phyloP scores from a whole-genome alignment of 2,888 invertebrate species.

The Catocala nupta region DNA sequence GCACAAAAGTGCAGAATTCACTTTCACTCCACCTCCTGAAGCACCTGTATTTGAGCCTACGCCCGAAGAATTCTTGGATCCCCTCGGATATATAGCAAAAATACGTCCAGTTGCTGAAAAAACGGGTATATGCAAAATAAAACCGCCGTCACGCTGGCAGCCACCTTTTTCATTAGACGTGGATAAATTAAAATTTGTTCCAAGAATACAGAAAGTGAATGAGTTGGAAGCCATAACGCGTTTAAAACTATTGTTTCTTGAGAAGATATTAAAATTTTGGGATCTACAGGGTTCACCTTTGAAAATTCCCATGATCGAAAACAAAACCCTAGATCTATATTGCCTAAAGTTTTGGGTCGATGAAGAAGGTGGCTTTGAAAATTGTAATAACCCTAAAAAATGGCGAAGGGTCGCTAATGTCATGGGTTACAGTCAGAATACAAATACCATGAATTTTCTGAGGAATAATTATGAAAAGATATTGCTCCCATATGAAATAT shows the following conservation, averaged over 20 bases:
- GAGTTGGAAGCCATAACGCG: constrained; percentile 90
- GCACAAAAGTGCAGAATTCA: constrained; percentile 84
- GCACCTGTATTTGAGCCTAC: constrained; percentile 92
- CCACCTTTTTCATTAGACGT: constrained; percentile 93
- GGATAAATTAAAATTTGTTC: constrained; percentile 87
- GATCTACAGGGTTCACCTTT: constrained; percentile 89
- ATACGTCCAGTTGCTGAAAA: constrained; percentile 91
- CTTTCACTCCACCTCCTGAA: constrained; percentile 87
- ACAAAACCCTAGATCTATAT: constrained; percentile 90
- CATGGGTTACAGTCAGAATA: constrained; percentile 88
- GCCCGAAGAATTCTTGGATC: constrained; percentile 91
- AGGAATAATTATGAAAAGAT: constrained; percentile 90
- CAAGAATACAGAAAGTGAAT: constrained; percentile 85
- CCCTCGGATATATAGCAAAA: constrained; percentile 91
- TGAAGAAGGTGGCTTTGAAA: constrained; percentile 88
- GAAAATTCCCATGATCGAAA: constrained; percentile 90
- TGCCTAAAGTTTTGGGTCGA: constrained; percentile 88
- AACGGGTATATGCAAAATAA: constrained; percentile 92
- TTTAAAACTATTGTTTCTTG: constrained; percentile 91
- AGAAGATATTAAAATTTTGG: constrained; percentile 92
- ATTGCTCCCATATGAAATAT: constrained; percentile 89
- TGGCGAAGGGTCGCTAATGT: constrained; percentile 89
- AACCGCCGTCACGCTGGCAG: constrained; percentile 92
- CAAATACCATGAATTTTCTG: constrained; percentile 87
- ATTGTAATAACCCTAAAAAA: constrained; percentile 88